These are phyloP conservation scores for Tetragonula clypearis DNA, from an alignment of 1,140 invertebrate species.

Conservation along the genomic window DNA sequence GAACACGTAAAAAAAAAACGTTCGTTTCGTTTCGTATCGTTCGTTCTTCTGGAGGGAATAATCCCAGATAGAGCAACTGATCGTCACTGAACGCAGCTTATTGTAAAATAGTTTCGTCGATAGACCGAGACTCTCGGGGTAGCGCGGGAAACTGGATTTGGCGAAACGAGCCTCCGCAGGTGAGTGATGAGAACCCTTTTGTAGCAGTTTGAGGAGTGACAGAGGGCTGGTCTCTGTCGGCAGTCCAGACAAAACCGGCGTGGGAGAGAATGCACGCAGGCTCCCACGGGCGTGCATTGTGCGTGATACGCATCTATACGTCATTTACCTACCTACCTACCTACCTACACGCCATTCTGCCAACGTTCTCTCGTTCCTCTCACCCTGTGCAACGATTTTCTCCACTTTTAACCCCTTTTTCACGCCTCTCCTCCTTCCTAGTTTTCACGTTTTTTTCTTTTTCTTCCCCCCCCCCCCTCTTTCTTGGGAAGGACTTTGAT, in stretches of 20 bases:
- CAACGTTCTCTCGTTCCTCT: constrained; percentile 57
- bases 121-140: background rate
- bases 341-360: constrained; percentile 65
- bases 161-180: constrained; percentile 21
- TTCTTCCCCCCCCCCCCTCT: no score
- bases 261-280: constrained; percentile 77
- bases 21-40: background rate
- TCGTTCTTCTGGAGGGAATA: background rate
- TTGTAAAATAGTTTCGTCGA: constrained; percentile 1
- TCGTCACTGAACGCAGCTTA: background rate
- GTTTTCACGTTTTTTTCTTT: background rate
- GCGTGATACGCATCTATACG: constrained; percentile 78
- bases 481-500: background rate
- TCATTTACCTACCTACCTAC: constrained; percentile 77
- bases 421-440: no score
- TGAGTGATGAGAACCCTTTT: constrained; percentile 74
- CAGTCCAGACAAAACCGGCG: constrained; percentile 75
- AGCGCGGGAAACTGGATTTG: constrained; percentile 35
- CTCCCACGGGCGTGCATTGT: constrained; percentile 79
- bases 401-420: constrained; percentile 16
- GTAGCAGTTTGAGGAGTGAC: constrained; percentile 72
- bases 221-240: constrained; percentile 60
- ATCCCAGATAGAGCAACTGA: background rate
- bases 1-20: background rate
- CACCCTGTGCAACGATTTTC: constrained; percentile 9